phyloP scores from a whole-genome alignment of 2,888 invertebrate species.

The Prosopocoilus inquinatus region DNA sequence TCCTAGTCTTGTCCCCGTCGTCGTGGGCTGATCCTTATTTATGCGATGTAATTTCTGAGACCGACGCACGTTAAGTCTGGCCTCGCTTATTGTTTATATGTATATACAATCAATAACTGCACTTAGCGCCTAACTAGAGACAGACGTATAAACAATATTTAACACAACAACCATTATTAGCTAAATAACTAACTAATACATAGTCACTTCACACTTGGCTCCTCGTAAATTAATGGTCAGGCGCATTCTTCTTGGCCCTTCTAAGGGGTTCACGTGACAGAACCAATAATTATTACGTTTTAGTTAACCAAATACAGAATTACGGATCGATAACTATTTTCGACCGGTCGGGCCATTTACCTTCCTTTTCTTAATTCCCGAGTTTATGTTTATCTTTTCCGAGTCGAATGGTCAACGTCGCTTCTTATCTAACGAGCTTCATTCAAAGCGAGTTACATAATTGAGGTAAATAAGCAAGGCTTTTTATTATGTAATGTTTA shows the following conservation, averaged over 20 bases:
- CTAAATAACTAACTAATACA: slow-evolving; percentile 34
- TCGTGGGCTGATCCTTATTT: slow-evolving; percentile 22
- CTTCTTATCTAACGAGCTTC: too few species aligned
- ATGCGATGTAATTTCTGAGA: slow-evolving; percentile 13
- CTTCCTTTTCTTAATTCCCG: neutral
- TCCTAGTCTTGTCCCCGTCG: slow-evolving; percentile 13
- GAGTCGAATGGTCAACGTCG: neutral
- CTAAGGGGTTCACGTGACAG: slow-evolving; percentile 18
- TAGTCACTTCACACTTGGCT: slow-evolving; percentile 31
- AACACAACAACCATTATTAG: slow-evolving; percentile 34
- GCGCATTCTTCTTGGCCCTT: slow-evolving; percentile 26
- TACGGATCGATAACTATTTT: neutral
- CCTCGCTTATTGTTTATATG: slow-evolving; percentile 15
- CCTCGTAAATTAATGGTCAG: slow-evolving; percentile 19
- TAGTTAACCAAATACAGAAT: slow-evolving; percentile 16
- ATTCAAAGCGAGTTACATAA: too few species aligned
- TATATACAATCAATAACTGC: slow-evolving; percentile 19
- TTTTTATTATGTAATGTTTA: too few species aligned
- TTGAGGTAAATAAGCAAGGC: too few species aligned
- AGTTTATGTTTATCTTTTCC: neutral
- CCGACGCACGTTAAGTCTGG: slow-evolving; percentile 16
- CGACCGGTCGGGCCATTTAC: neutral
- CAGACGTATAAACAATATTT: slow-evolving; percentile 35
- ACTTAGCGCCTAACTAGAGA: slow-evolving; percentile 28
- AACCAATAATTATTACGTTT: slow-evolving; percentile 17